Evolutionary conservation across 2,113 vertebrate genomes (phyloP), one percentile per base, ranked within the genome.

Genomic region (Dissostichus mawsoni): DNA sequence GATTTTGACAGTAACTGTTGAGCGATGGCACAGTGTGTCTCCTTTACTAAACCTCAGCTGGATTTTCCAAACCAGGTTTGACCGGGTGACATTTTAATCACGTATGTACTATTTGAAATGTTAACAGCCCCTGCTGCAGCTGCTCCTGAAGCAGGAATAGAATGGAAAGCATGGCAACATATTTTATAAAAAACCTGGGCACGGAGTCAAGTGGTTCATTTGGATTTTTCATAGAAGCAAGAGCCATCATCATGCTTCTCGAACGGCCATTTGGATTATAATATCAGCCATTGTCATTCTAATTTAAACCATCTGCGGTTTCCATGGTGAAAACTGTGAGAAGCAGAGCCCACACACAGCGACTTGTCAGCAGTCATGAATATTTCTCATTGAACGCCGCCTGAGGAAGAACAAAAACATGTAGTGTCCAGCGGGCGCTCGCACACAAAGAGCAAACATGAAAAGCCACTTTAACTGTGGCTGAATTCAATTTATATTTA

Each of bases 241-340:
- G 52, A 58, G 14, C 47, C 71, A 52, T 74, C 69, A 64, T 65
- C 23, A 20, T 57, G 61, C 48, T 63, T 58, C 69, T 63, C 55
- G 50, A 73, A 74, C 80, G 61, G 68, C 63, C 55, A 68, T 88
- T 86, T 82, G 67, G 79, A 74, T 84, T 90, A 81, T 72, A 84
- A 86, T 78, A 85, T 78, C 82, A 80, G 69, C 89, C 77, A 85
- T 87, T 90, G 87, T 89, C 77, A 82, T 85, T 89, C 50, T 83
- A 83, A 89, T 88, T 88, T 57, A 47, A 76, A 70, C 80, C 83
- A 85, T 91, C 85, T 89, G 80, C 51, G 47, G 90, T 92, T 92
- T 87, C 90, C 92, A 93, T 93, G 89, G 90, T 90, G 88, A 92
- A 83, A 82, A 75, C 61, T 75, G 77, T 47, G 81, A 86, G 81